phyloP scores from a whole-genome alignment of 1,140 invertebrate species.

The Calliopsis andreniformis region DNA sequence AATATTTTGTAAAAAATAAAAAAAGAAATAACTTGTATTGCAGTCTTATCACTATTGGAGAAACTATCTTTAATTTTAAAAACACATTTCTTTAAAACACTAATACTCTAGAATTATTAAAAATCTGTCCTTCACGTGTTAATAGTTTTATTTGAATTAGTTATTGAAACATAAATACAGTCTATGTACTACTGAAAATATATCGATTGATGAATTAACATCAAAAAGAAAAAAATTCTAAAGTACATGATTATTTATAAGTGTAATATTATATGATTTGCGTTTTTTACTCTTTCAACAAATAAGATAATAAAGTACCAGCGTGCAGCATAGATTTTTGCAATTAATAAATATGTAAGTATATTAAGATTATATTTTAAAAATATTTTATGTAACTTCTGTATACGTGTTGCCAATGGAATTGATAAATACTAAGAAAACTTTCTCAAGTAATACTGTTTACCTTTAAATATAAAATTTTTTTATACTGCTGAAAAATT shows the following conservation, averaged over 20 bases:
- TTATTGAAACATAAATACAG: constrained; percentile 52
- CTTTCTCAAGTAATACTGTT: constrained; percentile 16
- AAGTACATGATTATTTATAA: constrained; percentile 33
- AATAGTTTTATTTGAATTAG: constrained; percentile 52
- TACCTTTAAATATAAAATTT: constrained; percentile 2
- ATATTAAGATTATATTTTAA: constrained; percentile 52
- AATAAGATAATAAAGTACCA: constrained; percentile 40
- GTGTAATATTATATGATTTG: constrained; percentile 43
- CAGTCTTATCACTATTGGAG: neutral
- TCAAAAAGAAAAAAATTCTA: constrained; percentile 37
- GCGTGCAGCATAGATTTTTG: constrained; percentile 9
- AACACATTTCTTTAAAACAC: constrained; percentile 5
- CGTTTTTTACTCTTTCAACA: constrained; percentile 39
- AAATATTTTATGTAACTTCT: constrained; percentile 49
- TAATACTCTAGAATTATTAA: constrained; percentile 30
- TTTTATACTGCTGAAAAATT: constrained; percentile 8
- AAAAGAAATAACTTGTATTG: neutral
- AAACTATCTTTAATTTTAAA: neutral
- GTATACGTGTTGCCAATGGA: constrained; percentile 31
- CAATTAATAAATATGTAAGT: constrained; percentile 35
- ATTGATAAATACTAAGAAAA: constrained; percentile 17
- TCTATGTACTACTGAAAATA: constrained; percentile 52
- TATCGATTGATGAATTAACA: constrained; percentile 35
- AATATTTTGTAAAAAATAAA: neutral
- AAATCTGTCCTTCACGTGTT: constrained; percentile 37